Evolutionary conservation across 2,797 vertebrate genomes (phyloP), one percentile per base, ranked within the genome.

Genomic region (Parauchenoglanis ngamensis): DNA sequence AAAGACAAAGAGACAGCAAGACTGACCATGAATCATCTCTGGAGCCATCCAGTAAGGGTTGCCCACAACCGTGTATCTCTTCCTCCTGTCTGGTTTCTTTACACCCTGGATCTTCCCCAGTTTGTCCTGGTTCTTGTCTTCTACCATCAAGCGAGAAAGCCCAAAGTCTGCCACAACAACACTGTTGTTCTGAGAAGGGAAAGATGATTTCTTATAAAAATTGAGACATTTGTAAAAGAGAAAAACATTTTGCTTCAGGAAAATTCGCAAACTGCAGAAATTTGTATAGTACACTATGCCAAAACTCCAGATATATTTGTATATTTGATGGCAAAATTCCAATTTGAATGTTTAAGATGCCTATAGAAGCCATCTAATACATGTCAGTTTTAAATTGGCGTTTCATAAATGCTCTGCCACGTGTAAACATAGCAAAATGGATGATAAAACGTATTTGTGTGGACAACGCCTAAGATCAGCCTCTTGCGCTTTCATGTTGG

Each of bases 31-130:
- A 92, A 99, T 99, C 98, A 99, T 99, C 93, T 99, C 98, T 0
- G 98, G 98, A 8, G 98, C 98, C 98, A 99, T 99, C 98, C 98
- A 99, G 94, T 99, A 99, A 0, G 98, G 98, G 93, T 99, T 99
- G 40, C 98, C 98, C 92, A 99, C 98, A 92, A 99, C 98, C 0
- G 98, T 99, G 95, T 99, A 99, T 5, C 98, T 96, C 94, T 99
- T 99, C 87, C 96, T 97, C 70, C 98, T 95, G 91, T 99, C 98
- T 0, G 96, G 96, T 87, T 96, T 98, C 94, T 97, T 98, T 92
- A 98, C 92, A 87, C 93, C 96, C 0, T 95, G 89, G 83, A 98
- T 92, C 90, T 96, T 97, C 15, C 96, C 96, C 77, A 93, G 86
- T 85, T 93, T 94, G 70, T 94, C 94, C 86, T 96, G 96, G 49